Evolutionary conservation across 2,888 invertebrate genomes (phyloP), one percentile per base, ranked within the genome.

Genomic region (Caenorhabditis afra): DNA sequence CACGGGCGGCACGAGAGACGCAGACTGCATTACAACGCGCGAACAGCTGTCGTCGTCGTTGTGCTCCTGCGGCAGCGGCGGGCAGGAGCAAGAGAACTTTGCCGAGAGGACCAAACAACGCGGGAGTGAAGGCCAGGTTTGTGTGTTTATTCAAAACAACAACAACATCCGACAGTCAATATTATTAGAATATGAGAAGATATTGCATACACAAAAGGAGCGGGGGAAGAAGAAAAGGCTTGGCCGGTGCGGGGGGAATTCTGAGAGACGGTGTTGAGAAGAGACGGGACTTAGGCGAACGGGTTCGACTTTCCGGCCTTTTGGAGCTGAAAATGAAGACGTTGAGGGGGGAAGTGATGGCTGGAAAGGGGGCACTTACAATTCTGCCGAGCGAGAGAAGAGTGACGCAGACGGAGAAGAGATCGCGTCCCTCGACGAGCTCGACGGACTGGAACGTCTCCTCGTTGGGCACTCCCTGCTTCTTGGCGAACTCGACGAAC

Each of bases 361-460:
- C 16, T 22, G 53, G 22, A 35, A 35, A 64, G 11, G 3, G 12
- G 20, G 47, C 71, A 82, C 87, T 85, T 78, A 89, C 89, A 35
- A 81, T 55, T 79, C 89, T 86, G 70, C 89, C 89, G 67, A 89
- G 86, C 14, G 87, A 86, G 22, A 87, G 76, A 61, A 89, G 83
- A 23, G 88, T 89, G 76, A 89, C 80, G 68, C 81, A 82, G 61
- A 98, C 97, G 41, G 96, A 95, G 92, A 96, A 95, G 82, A 98
- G 93, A 91, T 98, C 98, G 92, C 96, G 95, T 90, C 94, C 93
- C 91, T 98, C 98, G 95, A 96, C 97, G 62, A 98, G 93, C 91
- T 98, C 98, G 1, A 97, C 96, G 8, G 96, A 97, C 92, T 97
- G 97, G 94, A 97, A 98, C 55, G 95, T 95, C 92, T 98, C 97